A percentile compares a stretch with the other conserved stretches of the same genome.
Evolutionary conservation across 2,888 invertebrate genomes (phyloP).

Genomic region (Apoderus coryli): DNA sequence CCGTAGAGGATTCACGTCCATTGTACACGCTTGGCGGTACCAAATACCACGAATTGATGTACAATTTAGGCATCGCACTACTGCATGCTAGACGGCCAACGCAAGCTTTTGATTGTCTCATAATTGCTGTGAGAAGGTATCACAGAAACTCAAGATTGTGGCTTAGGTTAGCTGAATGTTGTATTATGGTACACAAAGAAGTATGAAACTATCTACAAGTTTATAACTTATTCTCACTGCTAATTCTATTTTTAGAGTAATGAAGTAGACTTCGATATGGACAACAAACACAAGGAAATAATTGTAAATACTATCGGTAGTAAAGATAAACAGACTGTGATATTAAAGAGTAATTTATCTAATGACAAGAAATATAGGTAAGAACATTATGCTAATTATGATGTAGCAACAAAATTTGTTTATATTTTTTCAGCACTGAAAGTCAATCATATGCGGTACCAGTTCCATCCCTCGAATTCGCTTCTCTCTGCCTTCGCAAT

Average conservation of each 20-base stretch:
- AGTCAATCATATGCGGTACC: conserved; percentile 75
- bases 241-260: conserved; percentile 36
- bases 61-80: conserved; percentile 72
- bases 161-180: conserved; percentile 87
- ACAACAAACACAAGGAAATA: conserved; percentile 41
- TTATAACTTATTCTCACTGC: too few relatives aligned
- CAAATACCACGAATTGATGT: conserved; percentile 51
- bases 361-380: conserved; percentile 40
- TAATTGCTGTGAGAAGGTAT: conserved; percentile 71
- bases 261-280: conserved; percentile 44
- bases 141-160: conserved; percentile 83
- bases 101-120: conserved; percentile 83
- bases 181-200: conserved; percentile 49
- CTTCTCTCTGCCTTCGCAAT: conserved; percentile 74
- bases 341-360: conserved; percentile 40
- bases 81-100: conserved; percentile 66
- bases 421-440: conserved; percentile 31
- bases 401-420: not conserved
- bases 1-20: too few relatives aligned
- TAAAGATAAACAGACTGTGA: conserved; percentile 45
- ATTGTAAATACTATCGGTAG: conserved; percentile 43
- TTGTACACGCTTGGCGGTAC: conserved; percentile 46
- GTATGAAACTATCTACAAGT: conserved; percentile 27
- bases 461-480: conserved; percentile 79
- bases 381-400: too few relatives aligned